phyloP scores from a whole-genome alignment of 2,888 invertebrate genomes.

The Dyspetes luteomarginatus region DNA sequence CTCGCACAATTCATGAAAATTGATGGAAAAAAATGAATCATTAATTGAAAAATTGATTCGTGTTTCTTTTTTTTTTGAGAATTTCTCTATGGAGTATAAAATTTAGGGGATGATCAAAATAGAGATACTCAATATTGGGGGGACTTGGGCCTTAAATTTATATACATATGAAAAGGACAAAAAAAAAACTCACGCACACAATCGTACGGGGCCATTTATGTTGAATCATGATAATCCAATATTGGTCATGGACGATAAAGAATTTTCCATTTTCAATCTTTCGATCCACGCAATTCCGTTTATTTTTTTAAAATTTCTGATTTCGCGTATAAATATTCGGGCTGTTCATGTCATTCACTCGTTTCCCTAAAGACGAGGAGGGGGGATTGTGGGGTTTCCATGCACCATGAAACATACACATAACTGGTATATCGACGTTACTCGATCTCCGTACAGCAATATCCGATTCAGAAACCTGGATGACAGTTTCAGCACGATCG shows the following conservation, averaged over 20 bases:
- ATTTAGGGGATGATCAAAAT: no score
- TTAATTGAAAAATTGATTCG: no score
- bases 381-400: slow-evolving; percentile 7
- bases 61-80: no score
- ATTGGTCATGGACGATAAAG: slow-evolving; percentile 13
- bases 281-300: slow-evolving; percentile 38
- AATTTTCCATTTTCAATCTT: slow-evolving; percentile 27
- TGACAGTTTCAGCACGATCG: slow-evolving; percentile 49
- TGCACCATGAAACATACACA: slow-evolving; percentile 36
- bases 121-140: no score
- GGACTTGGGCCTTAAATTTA: no score
- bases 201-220: no score
- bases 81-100: no score
- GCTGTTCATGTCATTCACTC: no score
- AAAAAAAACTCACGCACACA: no score
- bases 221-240: slow-evolving; percentile 60
- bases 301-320: slow-evolving; percentile 13
- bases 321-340: slow-evolving; percentile 19
- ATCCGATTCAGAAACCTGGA: slow-evolving; percentile 61
- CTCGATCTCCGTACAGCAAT: slow-evolving; percentile 57
- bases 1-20: no score
- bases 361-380: no score
- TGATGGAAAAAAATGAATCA: neutral
- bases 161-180: neutral
- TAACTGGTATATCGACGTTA: slow-evolving; percentile 39